Percentiles rank a stretch among this genome's conserved stretches.
These are phyloP conservation scores for Campylomormyrus numenius DNA, from an alignment of 2,113 vertebrate species.

Conservation along the genomic window DNA sequence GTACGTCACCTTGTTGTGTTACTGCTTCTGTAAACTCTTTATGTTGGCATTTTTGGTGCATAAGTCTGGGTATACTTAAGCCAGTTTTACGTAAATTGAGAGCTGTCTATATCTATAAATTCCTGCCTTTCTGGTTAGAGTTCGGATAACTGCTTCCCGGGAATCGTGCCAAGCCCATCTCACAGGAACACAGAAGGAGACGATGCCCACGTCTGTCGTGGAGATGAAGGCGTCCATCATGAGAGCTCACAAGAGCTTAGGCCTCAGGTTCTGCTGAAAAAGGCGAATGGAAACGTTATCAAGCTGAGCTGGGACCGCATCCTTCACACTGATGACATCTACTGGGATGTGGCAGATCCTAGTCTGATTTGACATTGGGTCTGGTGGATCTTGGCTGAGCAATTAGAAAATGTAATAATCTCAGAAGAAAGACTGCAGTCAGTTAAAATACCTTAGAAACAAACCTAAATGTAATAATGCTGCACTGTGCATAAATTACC, in stretches of 20 bases:
- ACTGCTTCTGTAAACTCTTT: not conserved
- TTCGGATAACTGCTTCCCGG: conserved; percentile 12
- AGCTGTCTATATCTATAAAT: not conserved
- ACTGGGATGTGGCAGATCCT: not conserved
- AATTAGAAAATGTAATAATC: not conserved
- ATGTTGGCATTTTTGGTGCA: not conserved
- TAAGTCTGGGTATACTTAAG: not conserved
- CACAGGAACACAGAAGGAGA: not conserved
- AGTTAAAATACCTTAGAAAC: not conserved
- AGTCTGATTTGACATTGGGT: not conserved
- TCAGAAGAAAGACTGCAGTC: not conserved
- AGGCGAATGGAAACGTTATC: not conserved
- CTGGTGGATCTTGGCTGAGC: not conserved
- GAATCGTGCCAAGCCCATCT: not conserved
- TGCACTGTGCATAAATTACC: not conserved
- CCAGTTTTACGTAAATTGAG: not conserved
- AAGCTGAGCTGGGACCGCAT: not conserved
- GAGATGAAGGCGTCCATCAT: not conserved
- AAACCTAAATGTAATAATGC: not conserved
- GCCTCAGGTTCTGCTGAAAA: not conserved
- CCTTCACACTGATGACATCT: not conserved
- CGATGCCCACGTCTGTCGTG: conserved; percentile 2
- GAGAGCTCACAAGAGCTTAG: not conserved
- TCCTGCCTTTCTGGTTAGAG: not conserved
- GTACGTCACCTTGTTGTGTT: not conserved